Evolutionary conservation across 1,140 invertebrate genomes (phyloP).

Genomic region (Mya arenaria): DNA sequence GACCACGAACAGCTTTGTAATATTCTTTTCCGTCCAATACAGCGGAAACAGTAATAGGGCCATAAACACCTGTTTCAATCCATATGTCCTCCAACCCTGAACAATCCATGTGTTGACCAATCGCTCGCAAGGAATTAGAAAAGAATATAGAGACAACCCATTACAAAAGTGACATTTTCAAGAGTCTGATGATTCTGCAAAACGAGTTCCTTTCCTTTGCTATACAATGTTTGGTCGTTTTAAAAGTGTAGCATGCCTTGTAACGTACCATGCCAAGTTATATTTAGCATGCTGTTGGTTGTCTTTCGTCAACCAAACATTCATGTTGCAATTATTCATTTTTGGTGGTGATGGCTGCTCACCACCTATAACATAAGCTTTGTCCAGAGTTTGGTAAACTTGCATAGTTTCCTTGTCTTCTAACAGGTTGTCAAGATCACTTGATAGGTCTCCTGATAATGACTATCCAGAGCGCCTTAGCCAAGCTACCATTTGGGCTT

Average conservation of each 20-base stretch:
- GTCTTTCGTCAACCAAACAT: neutral
- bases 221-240: conserved; percentile 38
- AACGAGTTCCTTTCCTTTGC: conserved; percentile 13
- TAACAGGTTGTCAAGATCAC: too few relatives aligned
- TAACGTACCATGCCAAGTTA: neutral
- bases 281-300: neutral
- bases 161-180: conserved; percentile 22
- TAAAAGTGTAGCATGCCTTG: conserved; percentile 24
- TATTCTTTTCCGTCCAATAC: conserved; percentile 53
- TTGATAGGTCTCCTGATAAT: neutral
- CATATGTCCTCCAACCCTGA: conserved; percentile 49
- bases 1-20: conserved; percentile 20
- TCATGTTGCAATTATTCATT: neutral
- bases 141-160: conserved; percentile 34
- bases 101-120: conserved; percentile 50
- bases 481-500: conserved; percentile 5
- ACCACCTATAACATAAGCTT: neutral
- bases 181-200: conserved; percentile 10
- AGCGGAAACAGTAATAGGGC: neutral
- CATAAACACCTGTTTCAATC: conserved; percentile 34
- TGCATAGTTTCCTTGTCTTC: neutral
- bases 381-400: neutral
- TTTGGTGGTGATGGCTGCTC: neutral
- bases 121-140: conserved; percentile 48
- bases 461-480: neutral